Conservation (phyloP, 2,797 vertebrate genomes). For the Lindbergichthys nudifrons region DNA sequence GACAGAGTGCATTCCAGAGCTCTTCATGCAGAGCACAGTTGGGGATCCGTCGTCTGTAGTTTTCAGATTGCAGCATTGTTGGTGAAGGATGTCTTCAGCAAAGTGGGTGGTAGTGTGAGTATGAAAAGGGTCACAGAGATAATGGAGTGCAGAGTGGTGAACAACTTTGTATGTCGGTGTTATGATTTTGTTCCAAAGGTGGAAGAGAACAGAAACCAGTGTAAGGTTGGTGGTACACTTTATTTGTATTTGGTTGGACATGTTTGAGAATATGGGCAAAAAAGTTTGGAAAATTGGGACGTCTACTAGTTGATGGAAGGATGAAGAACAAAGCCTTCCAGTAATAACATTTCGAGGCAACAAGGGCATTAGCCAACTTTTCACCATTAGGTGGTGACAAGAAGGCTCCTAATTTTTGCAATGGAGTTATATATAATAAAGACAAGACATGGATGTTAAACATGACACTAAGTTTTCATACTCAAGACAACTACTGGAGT, state of each 20-base stretch:
- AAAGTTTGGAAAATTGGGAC: background rate
- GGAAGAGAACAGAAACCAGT: background rate
- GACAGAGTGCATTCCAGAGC: too few species aligned
- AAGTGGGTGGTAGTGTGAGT: too few species aligned
- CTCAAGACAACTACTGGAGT: background rate
- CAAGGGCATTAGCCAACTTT: background rate
- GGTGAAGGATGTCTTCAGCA: too few species aligned
- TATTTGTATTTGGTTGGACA: background rate
- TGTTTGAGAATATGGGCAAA: background rate
- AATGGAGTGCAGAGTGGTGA: too few species aligned
- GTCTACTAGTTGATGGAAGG: background rate
- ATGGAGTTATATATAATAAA: background rate
- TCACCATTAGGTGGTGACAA: background rate
- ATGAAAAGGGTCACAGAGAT: too few species aligned
- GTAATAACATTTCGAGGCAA: background rate
- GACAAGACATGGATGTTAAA: slow-evolving; percentile 1
- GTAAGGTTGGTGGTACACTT: background rate
- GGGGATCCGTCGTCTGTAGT: too few species aligned
- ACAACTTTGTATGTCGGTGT: too few species aligned
- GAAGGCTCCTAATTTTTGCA: background rate
- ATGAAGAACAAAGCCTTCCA: background rate
- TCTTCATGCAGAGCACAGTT: too few species aligned
- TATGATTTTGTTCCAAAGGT: too few species aligned
- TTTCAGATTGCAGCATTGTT: too few species aligned
- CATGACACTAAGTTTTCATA: background rate